Percentiles rank a stretch among this genome's conserved stretches.
Conservation (phyloP, 1,140 invertebrate genomes). For the Brachionus asplanchnoidis region DNA sequence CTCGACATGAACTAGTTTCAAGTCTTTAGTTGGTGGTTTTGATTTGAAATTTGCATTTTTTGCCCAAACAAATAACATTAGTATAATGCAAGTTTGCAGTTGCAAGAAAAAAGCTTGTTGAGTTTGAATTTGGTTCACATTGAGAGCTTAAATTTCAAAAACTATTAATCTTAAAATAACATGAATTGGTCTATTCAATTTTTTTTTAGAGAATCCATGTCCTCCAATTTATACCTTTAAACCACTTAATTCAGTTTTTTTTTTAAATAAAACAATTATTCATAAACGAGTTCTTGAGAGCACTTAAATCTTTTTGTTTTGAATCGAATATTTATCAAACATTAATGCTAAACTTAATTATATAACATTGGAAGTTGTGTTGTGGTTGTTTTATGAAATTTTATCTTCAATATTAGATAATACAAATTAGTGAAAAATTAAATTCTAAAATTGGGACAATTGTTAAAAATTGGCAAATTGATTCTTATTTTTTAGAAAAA, state of each 20-base stretch:
- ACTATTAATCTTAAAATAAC: background rate
- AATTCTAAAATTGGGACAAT: background rate
- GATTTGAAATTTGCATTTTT: constrained; percentile 23
- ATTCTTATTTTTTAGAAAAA: no score
- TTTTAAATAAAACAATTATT: background rate
- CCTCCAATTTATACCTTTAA: background rate
- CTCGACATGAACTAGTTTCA: background rate
- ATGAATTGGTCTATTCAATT: background rate
- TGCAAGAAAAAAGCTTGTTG: background rate
- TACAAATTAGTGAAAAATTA: background rate
- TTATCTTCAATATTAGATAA: background rate
- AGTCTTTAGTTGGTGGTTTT: background rate
- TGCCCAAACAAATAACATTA: constrained; percentile 8
- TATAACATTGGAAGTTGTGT: background rate
- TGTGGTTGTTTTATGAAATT: background rate
- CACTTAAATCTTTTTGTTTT: background rate
- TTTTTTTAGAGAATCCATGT: background rate
- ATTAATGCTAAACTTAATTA: background rate
- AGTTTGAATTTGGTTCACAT: background rate
- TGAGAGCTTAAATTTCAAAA: background rate
- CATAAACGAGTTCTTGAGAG: background rate
- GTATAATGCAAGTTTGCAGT: background rate
- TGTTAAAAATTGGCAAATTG: no score
- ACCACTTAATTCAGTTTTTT: background rate
- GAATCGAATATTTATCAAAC: background rate